phyloP scores from a whole-genome alignment of 2,797 vertebrate genomes.

The Bovichtus diacanthus region DNA sequence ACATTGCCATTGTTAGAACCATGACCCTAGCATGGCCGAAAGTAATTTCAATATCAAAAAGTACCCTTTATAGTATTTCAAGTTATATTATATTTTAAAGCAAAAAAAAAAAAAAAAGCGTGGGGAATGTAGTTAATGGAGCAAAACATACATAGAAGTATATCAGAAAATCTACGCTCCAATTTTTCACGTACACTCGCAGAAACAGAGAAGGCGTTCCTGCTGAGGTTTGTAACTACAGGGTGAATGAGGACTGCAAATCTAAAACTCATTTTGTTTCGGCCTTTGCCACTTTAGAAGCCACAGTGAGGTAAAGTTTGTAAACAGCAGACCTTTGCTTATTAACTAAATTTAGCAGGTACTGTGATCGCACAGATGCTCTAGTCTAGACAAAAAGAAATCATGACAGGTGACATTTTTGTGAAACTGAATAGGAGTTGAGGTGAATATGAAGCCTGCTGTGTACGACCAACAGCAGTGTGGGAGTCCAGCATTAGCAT shows the following conservation, averaged over 20 bases:
- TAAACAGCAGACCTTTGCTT: constrained; percentile 35
- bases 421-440: constrained; percentile 32
- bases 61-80: no score
- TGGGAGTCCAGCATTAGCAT: constrained; percentile 68
- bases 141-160: no score
- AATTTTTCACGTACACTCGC: no score
- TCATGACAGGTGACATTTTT: constrained; percentile 40
- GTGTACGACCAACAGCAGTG: constrained; percentile 8
- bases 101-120: no score
- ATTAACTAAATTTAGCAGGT: constrained; percentile 21
- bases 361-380: constrained; percentile 9
- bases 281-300: constrained; percentile 22
- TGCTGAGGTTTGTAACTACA: constrained; percentile 46
- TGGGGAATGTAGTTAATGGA: no score
- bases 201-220: no score
- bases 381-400: constrained; percentile 28
- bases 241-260: constrained; percentile 53
- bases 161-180: no score
- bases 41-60: no score
- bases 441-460: constrained; percentile 39
- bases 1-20: no score
- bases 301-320: constrained; percentile 26
- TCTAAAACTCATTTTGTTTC: constrained; percentile 46
- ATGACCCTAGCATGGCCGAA: no score
- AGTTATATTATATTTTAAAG: no score